phyloP scores from a whole-genome alignment of 1,140 invertebrate genomes.

The Steinernema feltiae region DNA sequence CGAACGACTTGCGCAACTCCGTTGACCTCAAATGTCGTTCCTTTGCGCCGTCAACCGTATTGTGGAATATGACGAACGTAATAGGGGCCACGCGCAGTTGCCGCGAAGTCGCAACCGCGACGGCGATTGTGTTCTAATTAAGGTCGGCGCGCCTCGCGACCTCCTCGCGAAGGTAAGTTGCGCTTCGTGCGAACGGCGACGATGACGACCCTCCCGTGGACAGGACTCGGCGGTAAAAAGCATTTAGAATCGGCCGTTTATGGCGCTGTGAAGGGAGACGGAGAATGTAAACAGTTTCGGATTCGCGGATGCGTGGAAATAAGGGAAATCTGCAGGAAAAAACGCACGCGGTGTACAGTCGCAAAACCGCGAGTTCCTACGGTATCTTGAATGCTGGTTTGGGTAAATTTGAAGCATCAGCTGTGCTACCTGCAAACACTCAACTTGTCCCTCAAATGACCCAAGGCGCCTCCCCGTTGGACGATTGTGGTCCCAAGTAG shows the following conservation, averaged over 20 bases:
- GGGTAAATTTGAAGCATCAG: too few relatives aligned
- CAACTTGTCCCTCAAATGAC: too few relatives aligned
- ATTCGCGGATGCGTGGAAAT: neutral
- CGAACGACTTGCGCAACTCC: constrained; percentile 4
- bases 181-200: neutral
- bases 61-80: neutral
- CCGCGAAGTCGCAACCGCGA: neutral
- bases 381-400: too few relatives aligned
- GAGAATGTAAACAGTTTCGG: neutral
- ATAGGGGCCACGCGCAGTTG: constrained; percentile 4
- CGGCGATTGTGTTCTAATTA: constrained; percentile 7
- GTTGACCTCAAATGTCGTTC: neutral
- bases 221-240: neutral
- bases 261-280: neutral
- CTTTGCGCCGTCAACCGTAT: neutral
- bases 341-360: too few relatives aligned
- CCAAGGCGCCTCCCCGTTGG: too few relatives aligned
- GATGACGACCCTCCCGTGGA: neutral
- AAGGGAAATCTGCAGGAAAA: neutral
- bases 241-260: neutral
- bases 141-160: neutral
- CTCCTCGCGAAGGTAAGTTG: neutral
- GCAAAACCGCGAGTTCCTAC: too few relatives aligned
- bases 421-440: too few relatives aligned
- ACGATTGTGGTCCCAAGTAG: too few relatives aligned